A percentile compares a stretch with the other conserved stretches of the same genome.
phyloP scores from a whole-genome alignment of 2,113 vertebrate species.

The Gallinago paraguaiae region DNA sequence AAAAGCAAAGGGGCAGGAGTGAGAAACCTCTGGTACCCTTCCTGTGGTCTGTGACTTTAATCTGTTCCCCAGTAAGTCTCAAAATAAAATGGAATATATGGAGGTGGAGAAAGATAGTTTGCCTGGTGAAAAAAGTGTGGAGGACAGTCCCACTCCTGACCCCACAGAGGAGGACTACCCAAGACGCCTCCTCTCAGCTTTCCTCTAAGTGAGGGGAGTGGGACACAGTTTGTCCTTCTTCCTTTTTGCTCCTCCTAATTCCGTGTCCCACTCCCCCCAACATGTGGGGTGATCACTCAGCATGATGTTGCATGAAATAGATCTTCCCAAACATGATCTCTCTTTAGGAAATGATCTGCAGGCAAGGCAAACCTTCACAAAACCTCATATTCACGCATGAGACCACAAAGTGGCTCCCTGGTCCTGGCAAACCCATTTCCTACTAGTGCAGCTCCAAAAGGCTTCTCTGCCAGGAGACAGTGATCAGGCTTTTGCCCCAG shows the following conservation, averaged over 20 bases:
- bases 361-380: neutral
- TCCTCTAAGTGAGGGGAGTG: neutral
- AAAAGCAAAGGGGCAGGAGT: neutral
- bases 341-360: neutral
- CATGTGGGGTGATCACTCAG: accelerated
- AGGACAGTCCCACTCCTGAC: accelerated
- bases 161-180: neutral
- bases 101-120: neutral
- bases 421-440: neutral
- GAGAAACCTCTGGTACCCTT: neutral
- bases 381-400: neutral
- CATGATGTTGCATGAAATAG: neutral
- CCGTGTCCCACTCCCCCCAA: too few species aligned
- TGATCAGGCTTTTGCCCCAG: neutral
- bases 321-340: neutral
- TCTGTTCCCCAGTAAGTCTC: neutral
- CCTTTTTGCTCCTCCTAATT: neutral
- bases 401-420: accelerated
- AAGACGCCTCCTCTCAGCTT: neutral
- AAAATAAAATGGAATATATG: neutral
- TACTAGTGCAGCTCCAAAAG: neutral
- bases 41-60: neutral
- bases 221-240: neutral
- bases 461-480: neutral
- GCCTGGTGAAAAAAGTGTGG: neutral